phyloP scores from a whole-genome alignment of 1,140 invertebrate genomes.

The Oncopodura yosiiana region DNA sequence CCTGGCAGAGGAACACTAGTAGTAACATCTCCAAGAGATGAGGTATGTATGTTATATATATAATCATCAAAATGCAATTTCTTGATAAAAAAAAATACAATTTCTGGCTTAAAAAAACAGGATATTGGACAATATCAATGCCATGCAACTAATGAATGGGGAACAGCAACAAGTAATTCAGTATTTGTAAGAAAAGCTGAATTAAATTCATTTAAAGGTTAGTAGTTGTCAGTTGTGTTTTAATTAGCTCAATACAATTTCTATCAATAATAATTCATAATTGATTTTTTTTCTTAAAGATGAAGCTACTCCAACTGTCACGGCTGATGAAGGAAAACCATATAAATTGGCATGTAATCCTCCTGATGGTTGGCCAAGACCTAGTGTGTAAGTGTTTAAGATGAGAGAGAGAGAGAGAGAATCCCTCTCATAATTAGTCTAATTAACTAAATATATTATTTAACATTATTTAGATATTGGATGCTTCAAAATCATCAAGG shows the following conservation, averaged over 20 bases:
- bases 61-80: background rate
- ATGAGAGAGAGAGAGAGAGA: background rate
- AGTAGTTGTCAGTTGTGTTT: too few relatives aligned
- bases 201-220: conserved; percentile 82
- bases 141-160: conserved; percentile 89
- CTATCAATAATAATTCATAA: too few relatives aligned
- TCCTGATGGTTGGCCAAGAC: conserved; percentile 87
- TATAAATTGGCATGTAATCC: conserved; percentile 77
- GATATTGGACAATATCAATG: conserved; percentile 80
- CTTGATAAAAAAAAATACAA: background rate
- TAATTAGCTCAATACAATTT: too few relatives aligned
- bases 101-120: too few relatives aligned
- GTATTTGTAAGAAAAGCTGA: conserved; percentile 92
- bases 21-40: conserved; percentile 73
- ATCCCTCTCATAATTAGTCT: background rate
- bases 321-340: conserved; percentile 73
- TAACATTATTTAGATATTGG: background rate
- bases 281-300: too few relatives aligned
- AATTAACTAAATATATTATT: background rate
- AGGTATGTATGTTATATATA: conserved; percentile 41
- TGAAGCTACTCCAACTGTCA: conserved; percentile 50
- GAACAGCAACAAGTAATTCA: conserved; percentile 84
- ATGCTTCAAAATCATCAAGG: too few relatives aligned
- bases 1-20: conserved; percentile 83
- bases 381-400: conserved; percentile 64